Evolutionary conservation across 1,140 invertebrate species (phyloP), one percentile per base, ranked within the genome.

Genomic region (Rhyacophila brunnea): DNA sequence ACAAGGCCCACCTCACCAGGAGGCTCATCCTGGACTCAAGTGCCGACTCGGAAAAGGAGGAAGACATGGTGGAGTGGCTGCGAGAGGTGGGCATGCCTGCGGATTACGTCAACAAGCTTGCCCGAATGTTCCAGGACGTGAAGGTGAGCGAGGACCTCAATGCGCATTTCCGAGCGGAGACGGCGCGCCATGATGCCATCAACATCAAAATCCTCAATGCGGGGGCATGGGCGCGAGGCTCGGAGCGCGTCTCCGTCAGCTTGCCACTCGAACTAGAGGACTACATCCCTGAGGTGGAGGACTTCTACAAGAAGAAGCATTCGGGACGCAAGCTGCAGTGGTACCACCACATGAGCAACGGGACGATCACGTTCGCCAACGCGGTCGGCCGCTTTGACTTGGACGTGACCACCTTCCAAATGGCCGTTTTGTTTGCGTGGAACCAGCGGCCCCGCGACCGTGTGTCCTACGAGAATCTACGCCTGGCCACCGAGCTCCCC

Each of bases 301-400:
- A 95, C 64, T 95, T 95, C 79, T 94, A 95, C 70, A 91, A 87
- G 80, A 98, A 90, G 78, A 98, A 98, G 73, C 96, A 99, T 79
- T 95, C 89, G 70, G 96, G 96, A n/a, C 80, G 97, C 43, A 99
- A 98, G 77, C 82, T 99, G 36, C 95, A 97, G 77, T 99, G 98
- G 98, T 96, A 99, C 76, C 96, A 99, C 82, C 95, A 99, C 68
- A 99, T 99, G 95, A 98, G 96, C 43, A 98, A 98, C 82, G 97
- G 96, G 67, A 96, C 94, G 28, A 95, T 98, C 63, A 96, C 93
- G 40, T 99, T 99, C 82, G 84, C 86, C 1, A 98, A 96, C 77
- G 86, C 90, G 69, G 87, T 93, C 40, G 96, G 96, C 7, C 87
- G 91, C 68, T 99, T 95, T 79, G 98, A 99, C 80, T 80, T 99